These are phyloP conservation scores for Phenganax subtilis DNA, from an alignment of 92 coral and sea anemone species.

Conservation along the genomic window DNA sequence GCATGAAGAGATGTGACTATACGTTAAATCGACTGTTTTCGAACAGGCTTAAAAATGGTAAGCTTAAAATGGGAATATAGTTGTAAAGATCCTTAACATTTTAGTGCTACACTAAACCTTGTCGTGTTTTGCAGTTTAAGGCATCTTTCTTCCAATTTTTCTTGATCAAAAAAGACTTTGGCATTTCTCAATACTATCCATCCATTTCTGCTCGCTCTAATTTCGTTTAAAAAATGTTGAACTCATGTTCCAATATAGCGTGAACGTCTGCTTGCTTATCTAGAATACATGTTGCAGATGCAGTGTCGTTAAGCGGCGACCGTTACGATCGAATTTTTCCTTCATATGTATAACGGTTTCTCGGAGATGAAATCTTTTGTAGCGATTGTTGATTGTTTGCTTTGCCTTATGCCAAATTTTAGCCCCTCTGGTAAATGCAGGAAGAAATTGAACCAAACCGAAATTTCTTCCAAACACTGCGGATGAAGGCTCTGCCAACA, in stretches of 20 bases:
- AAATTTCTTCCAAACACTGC: neutral
- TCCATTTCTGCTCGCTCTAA: constrained; percentile 44
- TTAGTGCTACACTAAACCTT: constrained; percentile 24
- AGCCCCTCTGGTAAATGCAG: too few relatives aligned
- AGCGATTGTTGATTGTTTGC: too few relatives aligned
- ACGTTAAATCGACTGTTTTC: too few relatives aligned
- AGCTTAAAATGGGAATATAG: neutral
- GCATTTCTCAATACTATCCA: constrained; percentile 66
- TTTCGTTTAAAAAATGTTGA: constrained; percentile 52
- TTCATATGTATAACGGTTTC: neutral
- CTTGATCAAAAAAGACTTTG: constrained; percentile 95
- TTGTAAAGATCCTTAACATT: neutral
- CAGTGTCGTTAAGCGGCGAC: neutral
- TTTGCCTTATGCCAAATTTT: too few relatives aligned
- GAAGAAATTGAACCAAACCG: neutral
- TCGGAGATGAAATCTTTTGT: neutral
- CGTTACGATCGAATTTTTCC: neutral
- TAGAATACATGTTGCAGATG: neutral
- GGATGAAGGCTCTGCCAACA: neutral
- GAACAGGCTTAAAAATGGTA: neutral
- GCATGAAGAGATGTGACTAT: too few relatives aligned
- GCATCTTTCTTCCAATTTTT: constrained; percentile 69
- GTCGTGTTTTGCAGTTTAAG: constrained; percentile 41
- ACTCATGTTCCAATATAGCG: neutral
- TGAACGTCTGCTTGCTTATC: neutral